A percentile compares a stretch with the other conserved stretches of the same genome.
Conservation (phyloP, 2,797 vertebrate species). For the Mus spretus region DNA sequence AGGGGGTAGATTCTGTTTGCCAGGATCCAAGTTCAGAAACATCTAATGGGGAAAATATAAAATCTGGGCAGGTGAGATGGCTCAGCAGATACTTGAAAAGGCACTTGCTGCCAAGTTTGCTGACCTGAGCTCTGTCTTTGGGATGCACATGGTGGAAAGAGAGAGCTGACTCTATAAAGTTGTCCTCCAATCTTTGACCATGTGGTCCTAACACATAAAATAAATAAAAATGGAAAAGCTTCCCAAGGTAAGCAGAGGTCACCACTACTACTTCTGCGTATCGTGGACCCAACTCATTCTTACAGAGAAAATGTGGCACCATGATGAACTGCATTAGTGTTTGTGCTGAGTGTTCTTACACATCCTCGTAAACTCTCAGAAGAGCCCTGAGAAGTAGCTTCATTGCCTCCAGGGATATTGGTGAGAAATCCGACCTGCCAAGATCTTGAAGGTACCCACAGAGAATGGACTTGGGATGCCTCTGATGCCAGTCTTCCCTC, state of each 20-base stretch:
- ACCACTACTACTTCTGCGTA: background rate
- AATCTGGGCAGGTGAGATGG: background rate
- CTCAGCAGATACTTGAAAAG: background rate
- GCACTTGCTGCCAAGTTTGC: background rate
- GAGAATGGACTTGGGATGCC: slow-evolving; percentile 6
- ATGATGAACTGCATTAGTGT: background rate
- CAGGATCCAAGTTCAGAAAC: background rate
- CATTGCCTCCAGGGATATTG: background rate
- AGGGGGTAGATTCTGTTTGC: slow-evolving; percentile 38
- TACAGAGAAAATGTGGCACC: slow-evolving; percentile 3
- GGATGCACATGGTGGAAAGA: background rate
- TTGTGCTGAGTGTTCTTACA: too few species aligned
- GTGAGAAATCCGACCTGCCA: background rate
- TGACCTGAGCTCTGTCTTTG: background rate
- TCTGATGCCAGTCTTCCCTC: slow-evolving; percentile 6
- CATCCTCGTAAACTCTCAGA: background rate
- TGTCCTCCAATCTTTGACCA: background rate
- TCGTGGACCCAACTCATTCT: background rate
- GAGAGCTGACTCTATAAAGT: background rate
- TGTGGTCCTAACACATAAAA: background rate
- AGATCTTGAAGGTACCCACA: background rate
- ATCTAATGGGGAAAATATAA: slow-evolving; percentile 4
- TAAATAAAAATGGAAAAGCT: background rate
- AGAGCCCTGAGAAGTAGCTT: background rate
- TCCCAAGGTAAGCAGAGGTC: slow-evolving; percentile 40